Conservation (phyloP, 2,888 invertebrate genomes). For the Teleogryllus oceanicus region DNA sequence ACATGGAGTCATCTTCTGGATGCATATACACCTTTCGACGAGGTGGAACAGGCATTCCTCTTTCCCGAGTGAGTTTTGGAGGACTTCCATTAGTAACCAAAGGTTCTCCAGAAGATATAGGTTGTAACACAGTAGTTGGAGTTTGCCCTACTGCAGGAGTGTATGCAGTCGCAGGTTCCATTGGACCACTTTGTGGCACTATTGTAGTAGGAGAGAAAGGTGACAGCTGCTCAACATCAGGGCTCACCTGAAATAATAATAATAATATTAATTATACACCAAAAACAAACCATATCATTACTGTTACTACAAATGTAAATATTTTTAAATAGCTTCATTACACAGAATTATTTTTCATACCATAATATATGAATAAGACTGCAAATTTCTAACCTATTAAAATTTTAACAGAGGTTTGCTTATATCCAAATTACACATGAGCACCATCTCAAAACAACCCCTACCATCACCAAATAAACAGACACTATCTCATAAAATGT, state of each 20-base stretch:
- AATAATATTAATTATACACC: too few relatives aligned
- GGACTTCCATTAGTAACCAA: constrained; percentile 45
- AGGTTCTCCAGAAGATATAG: neutral
- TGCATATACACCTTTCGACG: constrained; percentile 56
- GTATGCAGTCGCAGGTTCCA: neutral
- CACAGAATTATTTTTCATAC: too few relatives aligned
- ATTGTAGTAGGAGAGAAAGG: neutral
- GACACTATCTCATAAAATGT: too few relatives aligned
- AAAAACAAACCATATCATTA: too few relatives aligned
- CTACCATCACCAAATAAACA: too few relatives aligned
- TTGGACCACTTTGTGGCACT: neutral
- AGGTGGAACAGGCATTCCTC: constrained; percentile 38
- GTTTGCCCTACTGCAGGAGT: neutral
- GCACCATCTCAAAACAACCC: too few relatives aligned
- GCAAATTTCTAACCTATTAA: too few relatives aligned
- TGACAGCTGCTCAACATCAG: constrained; percentile 2
- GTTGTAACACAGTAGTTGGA: neutral
- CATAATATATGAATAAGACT: too few relatives aligned
- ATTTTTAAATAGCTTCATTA: too few relatives aligned
- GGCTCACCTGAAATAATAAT: neutral
- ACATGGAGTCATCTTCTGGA: constrained; percentile 53
- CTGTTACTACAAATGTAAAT: too few relatives aligned
- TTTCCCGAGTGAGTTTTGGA: constrained; percentile 52
- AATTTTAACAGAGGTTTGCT: too few relatives aligned
- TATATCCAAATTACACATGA: too few relatives aligned